Conservation (phyloP, 2,113 vertebrate genomes). For the Chaetodon auriga region DNA sequence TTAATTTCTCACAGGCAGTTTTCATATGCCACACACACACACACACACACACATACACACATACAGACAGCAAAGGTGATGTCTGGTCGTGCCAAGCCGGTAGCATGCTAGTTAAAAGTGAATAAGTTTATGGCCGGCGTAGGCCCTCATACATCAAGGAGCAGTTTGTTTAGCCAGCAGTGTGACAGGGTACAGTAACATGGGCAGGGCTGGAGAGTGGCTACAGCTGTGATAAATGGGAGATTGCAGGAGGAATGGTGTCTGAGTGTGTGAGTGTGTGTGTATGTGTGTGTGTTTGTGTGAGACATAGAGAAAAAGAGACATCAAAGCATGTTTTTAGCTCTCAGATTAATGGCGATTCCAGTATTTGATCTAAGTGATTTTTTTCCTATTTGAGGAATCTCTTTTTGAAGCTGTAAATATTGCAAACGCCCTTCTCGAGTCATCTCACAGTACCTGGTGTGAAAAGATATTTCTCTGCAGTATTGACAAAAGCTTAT, state of each 20-base stretch:
- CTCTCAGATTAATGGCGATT: constrained; percentile 73
- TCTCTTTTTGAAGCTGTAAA: constrained; percentile 77
- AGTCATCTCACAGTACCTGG: constrained; percentile 27
- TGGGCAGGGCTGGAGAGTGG: constrained; percentile 78
- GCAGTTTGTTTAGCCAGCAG: constrained; percentile 91
- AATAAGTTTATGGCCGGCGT: constrained; percentile 91
- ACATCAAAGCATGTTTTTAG: constrained; percentile 77
- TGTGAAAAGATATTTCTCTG: constrained; percentile 48
- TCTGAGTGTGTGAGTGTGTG: constrained; percentile 47
- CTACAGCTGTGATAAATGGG: constrained; percentile 86
- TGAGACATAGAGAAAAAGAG: constrained; percentile 19
- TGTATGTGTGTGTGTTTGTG: constrained; percentile 37
- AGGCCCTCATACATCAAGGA: constrained; percentile 90
- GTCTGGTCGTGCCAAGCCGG: constrained; percentile 75
- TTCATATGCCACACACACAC: constrained; percentile 61
- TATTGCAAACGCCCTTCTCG: constrained; percentile 43
- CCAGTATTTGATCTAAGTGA: constrained; percentile 66
- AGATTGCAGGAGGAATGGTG: constrained; percentile 58
- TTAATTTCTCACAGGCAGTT: constrained; percentile 78
- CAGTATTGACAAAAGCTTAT: constrained; percentile 53
- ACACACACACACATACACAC: constrained; percentile 48
- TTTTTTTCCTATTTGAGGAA: constrained; percentile 62
- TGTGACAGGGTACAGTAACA: constrained; percentile 87
- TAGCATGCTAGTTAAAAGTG: constrained; percentile 88
- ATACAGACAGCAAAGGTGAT: constrained; percentile 57